Evolutionary conservation across 2,113 vertebrate genomes (phyloP), one percentile per base, ranked within the genome.

Genomic region (Talpa occidentalis): DNA sequence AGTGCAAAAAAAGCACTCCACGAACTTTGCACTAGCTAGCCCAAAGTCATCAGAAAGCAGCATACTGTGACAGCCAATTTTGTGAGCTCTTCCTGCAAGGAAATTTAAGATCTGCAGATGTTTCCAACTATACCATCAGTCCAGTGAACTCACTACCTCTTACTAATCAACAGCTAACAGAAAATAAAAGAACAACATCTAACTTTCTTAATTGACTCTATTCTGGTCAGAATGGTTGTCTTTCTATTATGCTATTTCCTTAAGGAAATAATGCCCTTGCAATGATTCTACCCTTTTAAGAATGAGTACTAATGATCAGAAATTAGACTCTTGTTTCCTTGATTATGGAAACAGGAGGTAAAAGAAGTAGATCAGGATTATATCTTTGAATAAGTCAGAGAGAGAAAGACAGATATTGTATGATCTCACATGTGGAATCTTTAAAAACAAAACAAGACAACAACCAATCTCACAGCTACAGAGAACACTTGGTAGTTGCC

Each of bases 81-180:
- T 24, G 5, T 11, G 56, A 52, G 49, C 24, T 62, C 14, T 47
- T 19, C 35, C 37, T 56, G 72, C 0, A 30, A 96, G 52, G 87
- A 64, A 44, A 32, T 85, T 47, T 69, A 93, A 97, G 81, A 60
- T 35, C 5, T 82, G 35, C 35, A 44, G 94, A 52, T 87, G 72
- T 28, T 0, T 0, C 10, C 62, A 52, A 70, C 91, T 16, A 7
- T 40, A 54, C 42, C 54, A 91, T 28, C n/a, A 81, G 32, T 32
- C 0, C 90, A n/a, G 82, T 79, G 92, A 73, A 77, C 12, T 26
- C 14, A 76, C 49, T 85, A 8, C 44, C 35, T 78, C 87, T 73
- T 80, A 90, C 66, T 92, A 91, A 80, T 76, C 82, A 12, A 22
- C 35, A 49, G 10, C 70, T 67, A 62, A 89, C 2, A 21, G 37